A percentile compares a stretch with the other conserved stretches of the same genome.
Conservation (phyloP, 2,888 invertebrate species). For the Heteromurus nitidus region DNA sequence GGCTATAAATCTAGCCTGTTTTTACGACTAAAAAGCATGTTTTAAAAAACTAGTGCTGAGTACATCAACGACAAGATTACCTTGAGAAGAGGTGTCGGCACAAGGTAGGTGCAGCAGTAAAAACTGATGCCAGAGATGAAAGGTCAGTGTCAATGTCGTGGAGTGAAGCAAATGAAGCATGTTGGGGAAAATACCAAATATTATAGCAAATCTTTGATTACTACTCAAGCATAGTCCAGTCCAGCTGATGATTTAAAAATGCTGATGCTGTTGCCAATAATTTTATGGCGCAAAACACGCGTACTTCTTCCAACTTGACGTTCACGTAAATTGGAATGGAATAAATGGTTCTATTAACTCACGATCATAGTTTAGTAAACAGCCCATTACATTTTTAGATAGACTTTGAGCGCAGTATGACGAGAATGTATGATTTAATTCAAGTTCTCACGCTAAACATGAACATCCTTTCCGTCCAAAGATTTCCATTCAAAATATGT, state of each 20-base stretch:
- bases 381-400: too few species aligned
- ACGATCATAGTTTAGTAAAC: too few species aligned
- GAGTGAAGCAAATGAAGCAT: too few species aligned
- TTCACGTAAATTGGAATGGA: not conserved
- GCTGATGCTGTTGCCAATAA: not conserved
- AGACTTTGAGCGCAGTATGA: too few species aligned
- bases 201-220: not conserved
- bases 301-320: not conserved
- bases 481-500: too few species aligned
- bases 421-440: too few species aligned
- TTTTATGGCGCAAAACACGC: too few species aligned
- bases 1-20: too few species aligned
- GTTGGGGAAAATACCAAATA: too few species aligned
- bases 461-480: too few species aligned
- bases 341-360: not conserved
- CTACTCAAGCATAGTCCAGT: not conserved
- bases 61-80: conserved; percentile 10
- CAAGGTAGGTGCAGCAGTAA: not conserved
- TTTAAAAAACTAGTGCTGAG: not conserved
- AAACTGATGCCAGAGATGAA: not conserved
- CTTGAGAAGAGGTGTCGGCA: conserved; percentile 5
- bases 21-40: too few species aligned
- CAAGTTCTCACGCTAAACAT: too few species aligned
- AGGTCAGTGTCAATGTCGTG: conserved; percentile 28
- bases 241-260: not conserved